Base-by-base conservation (phyloP, 2,888 invertebrate genomes). In the Elmis aenea region DNA sequence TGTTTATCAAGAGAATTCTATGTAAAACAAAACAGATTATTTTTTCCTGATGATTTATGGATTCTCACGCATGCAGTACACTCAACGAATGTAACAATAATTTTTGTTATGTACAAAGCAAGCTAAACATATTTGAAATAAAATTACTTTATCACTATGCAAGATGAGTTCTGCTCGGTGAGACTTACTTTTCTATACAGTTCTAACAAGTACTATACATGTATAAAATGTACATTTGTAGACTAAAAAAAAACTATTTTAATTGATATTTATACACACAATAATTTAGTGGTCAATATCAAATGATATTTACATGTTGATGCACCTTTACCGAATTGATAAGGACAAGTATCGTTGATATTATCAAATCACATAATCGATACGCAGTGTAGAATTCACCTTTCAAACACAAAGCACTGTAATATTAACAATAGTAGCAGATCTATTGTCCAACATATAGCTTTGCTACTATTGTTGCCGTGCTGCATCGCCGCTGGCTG, bases 401-500 rank as follows among this genome's bases (percentile, higher is more conserved):
- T 60, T 41, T 61, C 51, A 42, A 61, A 48, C 22, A 59, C 46
- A 42, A 54, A 55, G 43, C 54, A 59, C 42, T 59, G 55, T 20
- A 61, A 48, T 31, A 61, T 32, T 34, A 59, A 47, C 33, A 59
- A 41, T 22, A 61, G 44, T 13, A 58, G 40, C 23, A 58, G 45
- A 48, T 61, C 55, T 40, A 59, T 54, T 18, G 59, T 60, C 58
- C 58, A 58, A 31, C 44, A 52, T 26, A 54, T 52, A 11, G 57
- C 51, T 18, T 48, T 54, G 39, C 48, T 51, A 46, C 58, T 61
- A 44, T 61, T 64, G 50, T 61, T 61, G 28, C 68, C 67, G 39
- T 68, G 67, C 45, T 69, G 69, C 68, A 69, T 69, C 6, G 69
- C 69, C 12, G 68, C 69, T 3, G 69, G 68, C 40, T 66, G 62